Percentiles rank a stretch among this genome's conserved stretches.
phyloP scores from a whole-genome alignment of 2,113 vertebrate genomes.

The Erpornis zantholeuca region DNA sequence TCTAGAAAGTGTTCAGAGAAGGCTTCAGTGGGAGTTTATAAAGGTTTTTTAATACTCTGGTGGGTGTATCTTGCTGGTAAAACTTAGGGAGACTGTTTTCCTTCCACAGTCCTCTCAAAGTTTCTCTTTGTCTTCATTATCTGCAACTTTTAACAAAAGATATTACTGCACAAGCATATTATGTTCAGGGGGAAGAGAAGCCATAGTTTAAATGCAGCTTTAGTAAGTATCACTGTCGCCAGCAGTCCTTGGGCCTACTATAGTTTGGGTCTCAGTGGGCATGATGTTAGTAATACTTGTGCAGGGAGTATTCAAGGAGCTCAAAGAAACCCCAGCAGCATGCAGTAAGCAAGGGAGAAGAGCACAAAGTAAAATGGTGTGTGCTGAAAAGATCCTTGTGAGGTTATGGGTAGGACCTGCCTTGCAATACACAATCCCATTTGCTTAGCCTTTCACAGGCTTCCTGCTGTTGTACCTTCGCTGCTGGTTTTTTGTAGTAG shows the following conservation, averaged over 20 bases:
- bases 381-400: neutral
- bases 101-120: neutral
- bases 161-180: neutral
- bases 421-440: neutral
- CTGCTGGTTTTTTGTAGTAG: neutral
- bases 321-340: neutral
- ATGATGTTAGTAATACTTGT: neutral
- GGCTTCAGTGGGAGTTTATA: neutral
- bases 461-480: neutral
- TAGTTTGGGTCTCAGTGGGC: neutral
- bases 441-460: neutral
- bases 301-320: neutral
- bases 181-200: neutral
- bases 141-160: neutral
- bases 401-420: neutral
- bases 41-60: neutral
- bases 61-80: neutral
- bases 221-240: neutral
- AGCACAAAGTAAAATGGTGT: accelerated
- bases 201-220: neutral
- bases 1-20: neutral
- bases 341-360: neutral
- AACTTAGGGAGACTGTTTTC: neutral
- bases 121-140: neutral
- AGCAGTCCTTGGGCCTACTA: accelerated